phyloP scores from a whole-genome alignment of 1,140 invertebrate species.

The Scaptomyza hsui region DNA sequence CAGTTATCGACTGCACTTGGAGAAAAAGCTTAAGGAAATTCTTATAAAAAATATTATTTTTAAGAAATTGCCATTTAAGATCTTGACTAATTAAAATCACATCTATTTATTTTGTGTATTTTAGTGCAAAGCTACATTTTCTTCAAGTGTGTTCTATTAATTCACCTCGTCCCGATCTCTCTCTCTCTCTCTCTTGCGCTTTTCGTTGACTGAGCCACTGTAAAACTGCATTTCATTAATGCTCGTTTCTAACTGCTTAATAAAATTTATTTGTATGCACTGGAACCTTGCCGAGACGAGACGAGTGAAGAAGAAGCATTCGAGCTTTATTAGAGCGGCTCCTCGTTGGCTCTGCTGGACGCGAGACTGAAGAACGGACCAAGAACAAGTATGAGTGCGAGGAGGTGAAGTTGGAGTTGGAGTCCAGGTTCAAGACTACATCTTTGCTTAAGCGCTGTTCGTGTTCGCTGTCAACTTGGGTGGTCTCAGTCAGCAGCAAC shows the following conservation, averaged over 20 bases:
- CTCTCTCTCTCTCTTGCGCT: background rate
- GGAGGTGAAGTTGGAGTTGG: background rate
- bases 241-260: conserved; percentile 75
- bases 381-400: too few species aligned
- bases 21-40: too few species aligned
- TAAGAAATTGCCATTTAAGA: too few species aligned
- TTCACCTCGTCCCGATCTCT: too few species aligned
- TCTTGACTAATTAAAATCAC: too few species aligned
- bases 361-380: background rate
- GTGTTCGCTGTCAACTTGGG: conserved; percentile 83
- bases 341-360: conserved; percentile 42
- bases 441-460: conserved; percentile 75
- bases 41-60: too few species aligned
- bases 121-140: too few species aligned
- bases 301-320: conserved; percentile 2
- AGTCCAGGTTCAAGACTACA: conserved; percentile 12
- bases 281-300: conserved; percentile 38
- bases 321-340: conserved; percentile 50
- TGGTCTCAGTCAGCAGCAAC: conserved; percentile 70
- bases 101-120: too few species aligned
- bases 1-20: conserved; percentile 7
- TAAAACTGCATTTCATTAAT: conserved; percentile 67
- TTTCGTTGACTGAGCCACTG: conserved; percentile 28
- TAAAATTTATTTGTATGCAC: conserved; percentile 75
- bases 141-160: background rate